Evolutionary conservation across 2,113 vertebrate genomes (phyloP), one percentile per base, ranked within the genome.

Genomic region (Gorsachius goisagi): DNA sequence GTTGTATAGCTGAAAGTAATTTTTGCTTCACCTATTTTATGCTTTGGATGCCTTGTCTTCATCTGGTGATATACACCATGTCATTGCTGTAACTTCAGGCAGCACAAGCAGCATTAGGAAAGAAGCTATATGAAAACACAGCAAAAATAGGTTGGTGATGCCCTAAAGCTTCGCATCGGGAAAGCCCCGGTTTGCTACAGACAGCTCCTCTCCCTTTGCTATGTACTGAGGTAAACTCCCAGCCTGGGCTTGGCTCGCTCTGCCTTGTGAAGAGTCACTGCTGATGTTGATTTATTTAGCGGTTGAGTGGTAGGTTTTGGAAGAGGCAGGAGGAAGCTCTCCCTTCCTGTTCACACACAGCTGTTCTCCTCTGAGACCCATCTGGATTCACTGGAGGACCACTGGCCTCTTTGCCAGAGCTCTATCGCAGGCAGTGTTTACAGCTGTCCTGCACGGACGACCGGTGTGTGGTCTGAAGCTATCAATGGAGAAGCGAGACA

Each of bases 301-400:
- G 86, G 90, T 95, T 77, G 72, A 95, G 90, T 96, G 95, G 94
- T 95, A 95, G 94, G 89, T 96, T 97, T 95, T 97, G 94, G 78
- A 94, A 95, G 76, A 95, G 49, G 80, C 86, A 95, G 64, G 66
- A 97, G 96, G 89, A 96, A 90, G 60, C 79, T 93, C 86, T 97
- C 89, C 93, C 84, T 96, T 97, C 95, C 95, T 97, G 95, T 97
- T 97, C 95, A 85, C 88, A 96, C 91, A 92, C 94, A 98, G 97
- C 97, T 98, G 96, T 95, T 96, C 85, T 98, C 97, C 96, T 90
- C 88, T 0, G 95, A 97, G 96, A 95, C 88, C 62, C 90, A 93
- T 91, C 92, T 97, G 95, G 91, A 96, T 93, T 89, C 95, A 76
- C 66, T 85, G 90, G 90, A 97, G 97, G 95, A 97, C 94, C 95